phyloP scores from a whole-genome alignment of 1,140 invertebrate species.

The Hormaphis cornu region DNA sequence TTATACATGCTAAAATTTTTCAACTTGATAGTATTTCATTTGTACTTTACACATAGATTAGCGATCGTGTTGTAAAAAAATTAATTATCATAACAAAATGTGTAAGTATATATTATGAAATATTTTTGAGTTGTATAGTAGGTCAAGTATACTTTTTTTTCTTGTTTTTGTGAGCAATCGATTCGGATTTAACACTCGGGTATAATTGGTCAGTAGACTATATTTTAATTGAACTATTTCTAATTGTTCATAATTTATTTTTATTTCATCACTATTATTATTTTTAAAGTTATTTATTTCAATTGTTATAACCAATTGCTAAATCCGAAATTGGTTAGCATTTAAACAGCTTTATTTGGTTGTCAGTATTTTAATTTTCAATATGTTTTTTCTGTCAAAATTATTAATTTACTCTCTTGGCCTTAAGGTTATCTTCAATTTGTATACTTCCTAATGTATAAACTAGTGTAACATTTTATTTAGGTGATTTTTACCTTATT shows the following conservation, averaged over 20 bases:
- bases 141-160: conserved; percentile 14
- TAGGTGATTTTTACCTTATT: conserved; percentile 6
- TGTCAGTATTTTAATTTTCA: conserved; percentile 26
- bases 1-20: conserved; percentile 13
- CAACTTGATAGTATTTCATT: not conserved
- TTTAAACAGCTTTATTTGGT: conserved; percentile 26
- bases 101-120: conserved; percentile 17
- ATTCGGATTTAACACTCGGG: conserved; percentile 23
- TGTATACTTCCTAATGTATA: conserved; percentile 21
- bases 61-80: conserved; percentile 12
- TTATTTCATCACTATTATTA: conserved; percentile 22
- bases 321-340: conserved; percentile 28
- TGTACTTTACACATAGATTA: conserved; percentile 23
- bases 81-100: conserved; percentile 18
- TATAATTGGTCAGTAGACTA: conserved; percentile 16
- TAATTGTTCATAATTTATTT: not conserved
- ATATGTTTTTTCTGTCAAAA: conserved; percentile 4
- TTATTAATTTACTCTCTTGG: conserved; percentile 13
- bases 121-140: conserved; percentile 20
- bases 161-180: conserved; percentile 21
- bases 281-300: conserved; percentile 8
- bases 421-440: conserved; percentile 1
- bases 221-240: conserved; percentile 4
- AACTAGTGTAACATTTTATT: conserved; percentile 20
- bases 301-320: conserved; percentile 24